phyloP scores from a whole-genome alignment of 2,888 invertebrate species.

The Micoletzkya japonica region DNA sequence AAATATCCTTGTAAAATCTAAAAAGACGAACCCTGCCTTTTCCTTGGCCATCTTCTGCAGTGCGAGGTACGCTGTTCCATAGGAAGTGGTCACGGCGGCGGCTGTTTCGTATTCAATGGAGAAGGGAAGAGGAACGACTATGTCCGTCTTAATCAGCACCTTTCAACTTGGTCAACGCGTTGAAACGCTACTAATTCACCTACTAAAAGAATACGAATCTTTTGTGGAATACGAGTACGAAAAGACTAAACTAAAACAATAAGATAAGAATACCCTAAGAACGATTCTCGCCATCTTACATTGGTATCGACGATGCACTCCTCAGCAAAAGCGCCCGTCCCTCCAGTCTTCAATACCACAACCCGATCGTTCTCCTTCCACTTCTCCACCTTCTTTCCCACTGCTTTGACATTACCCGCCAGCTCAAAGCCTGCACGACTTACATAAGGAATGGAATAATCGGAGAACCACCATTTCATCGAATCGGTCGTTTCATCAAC shows the following conservation, averaged over 20 bases:
- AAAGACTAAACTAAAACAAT: neutral
- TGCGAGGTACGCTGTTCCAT: constrained; percentile 74
- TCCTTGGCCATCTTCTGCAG: constrained; percentile 70
- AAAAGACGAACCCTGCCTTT: constrained; percentile 54
- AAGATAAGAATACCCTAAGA: neutral
- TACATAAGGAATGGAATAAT: neutral
- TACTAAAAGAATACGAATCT: neutral
- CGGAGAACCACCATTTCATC: neutral
- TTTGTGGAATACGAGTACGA: neutral
- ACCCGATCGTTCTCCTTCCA: constrained; percentile 72
- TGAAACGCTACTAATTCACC: no score
- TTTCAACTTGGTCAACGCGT: constrained; percentile 6
- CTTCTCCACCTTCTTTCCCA: constrained; percentile 67
- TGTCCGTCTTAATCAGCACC: constrained; percentile 69
- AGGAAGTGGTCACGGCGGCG: constrained; percentile 72
- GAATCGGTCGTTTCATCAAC: no score
- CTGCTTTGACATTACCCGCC: constrained; percentile 71
- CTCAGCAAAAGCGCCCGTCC: constrained; percentile 72
- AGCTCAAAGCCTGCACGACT: constrained; percentile 70
- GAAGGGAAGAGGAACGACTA: constrained; percentile 68
- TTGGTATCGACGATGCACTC: constrained; percentile 69
- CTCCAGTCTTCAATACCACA: constrained; percentile 70
- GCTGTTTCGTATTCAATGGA: constrained; percentile 70
- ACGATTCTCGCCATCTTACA: constrained; percentile 41
- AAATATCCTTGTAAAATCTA: neutral